Evolutionary conservation across 2,888 invertebrate species (phyloP).

Genomic region (Ophion ventricosus): DNA sequence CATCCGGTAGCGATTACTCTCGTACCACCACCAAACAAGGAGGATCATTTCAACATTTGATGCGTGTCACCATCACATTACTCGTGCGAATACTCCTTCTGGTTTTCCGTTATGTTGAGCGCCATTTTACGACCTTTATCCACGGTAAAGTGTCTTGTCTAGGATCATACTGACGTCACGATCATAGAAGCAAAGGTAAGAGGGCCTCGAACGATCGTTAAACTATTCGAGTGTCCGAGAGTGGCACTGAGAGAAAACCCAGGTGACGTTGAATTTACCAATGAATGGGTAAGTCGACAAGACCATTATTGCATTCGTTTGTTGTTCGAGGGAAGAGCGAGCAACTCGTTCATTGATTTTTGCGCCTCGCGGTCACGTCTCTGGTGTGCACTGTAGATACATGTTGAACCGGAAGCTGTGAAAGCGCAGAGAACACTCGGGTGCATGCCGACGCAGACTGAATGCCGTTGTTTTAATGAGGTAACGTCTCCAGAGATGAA

Average conservation of each 20-base stretch:
- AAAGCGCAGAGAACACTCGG: neutral
- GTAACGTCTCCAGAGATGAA: no score
- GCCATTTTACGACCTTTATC: slow-evolving; percentile 68
- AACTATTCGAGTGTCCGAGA: slow-evolving; percentile 44
- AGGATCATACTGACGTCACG: slow-evolving; percentile 46
- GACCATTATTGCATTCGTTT: slow-evolving; percentile 26
- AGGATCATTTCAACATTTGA: slow-evolving; percentile 47
- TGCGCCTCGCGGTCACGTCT: no score
- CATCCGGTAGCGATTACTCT: neutral
- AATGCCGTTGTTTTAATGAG: neutral
- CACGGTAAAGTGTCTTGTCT: slow-evolving; percentile 61
- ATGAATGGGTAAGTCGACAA: neutral
- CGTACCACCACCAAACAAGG: slow-evolving; percentile 55
- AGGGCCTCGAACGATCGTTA: slow-evolving; percentile 45
- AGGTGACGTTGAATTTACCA: slow-evolving; percentile 25
- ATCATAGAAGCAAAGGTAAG: neutral
- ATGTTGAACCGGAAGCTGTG: neutral
- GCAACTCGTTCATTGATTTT: slow-evolving; percentile 28
- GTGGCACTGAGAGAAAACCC: slow-evolving; percentile 43
- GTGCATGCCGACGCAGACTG: neutral
- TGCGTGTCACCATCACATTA: slow-evolving; percentile 7
- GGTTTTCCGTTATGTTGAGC: slow-evolving; percentile 28
- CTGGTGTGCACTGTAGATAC: neutral
- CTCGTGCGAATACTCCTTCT: slow-evolving; percentile 8
- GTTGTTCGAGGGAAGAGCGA: slow-evolving; percentile 9